Conservation (phyloP, 2,113 vertebrate genomes). For the Cheirogaleus medius region DNA sequence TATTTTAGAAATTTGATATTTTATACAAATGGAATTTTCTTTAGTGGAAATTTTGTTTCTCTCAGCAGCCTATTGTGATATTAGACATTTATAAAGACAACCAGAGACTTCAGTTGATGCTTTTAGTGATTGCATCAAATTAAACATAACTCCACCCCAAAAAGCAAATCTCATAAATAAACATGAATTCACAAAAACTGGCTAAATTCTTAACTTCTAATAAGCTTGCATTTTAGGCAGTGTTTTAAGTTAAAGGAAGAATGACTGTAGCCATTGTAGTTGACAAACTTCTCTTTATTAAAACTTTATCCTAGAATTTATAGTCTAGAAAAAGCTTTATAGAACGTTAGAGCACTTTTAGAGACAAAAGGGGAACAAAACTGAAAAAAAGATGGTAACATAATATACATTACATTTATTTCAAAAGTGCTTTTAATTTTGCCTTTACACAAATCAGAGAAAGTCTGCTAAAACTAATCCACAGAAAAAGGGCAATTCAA, state of each 20-base stretch:
- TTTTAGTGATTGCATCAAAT: slow-evolving; percentile 50
- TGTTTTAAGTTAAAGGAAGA: slow-evolving; percentile 45
- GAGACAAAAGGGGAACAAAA: neutral
- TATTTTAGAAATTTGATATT: slow-evolving; percentile 4
- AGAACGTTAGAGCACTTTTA: neutral
- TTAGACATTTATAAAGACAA: slow-evolving; percentile 46
- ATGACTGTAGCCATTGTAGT: neutral
- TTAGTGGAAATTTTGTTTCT: slow-evolving; percentile 26
- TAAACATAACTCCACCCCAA: slow-evolving; percentile 1
- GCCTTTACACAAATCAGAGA: slow-evolving; percentile 59
- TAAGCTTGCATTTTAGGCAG: neutral
- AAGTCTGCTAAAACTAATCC: slow-evolving; percentile 58
- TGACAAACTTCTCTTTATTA: slow-evolving; percentile 35
- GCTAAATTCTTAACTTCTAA: slow-evolving; percentile 27
- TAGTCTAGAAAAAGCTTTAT: slow-evolving; percentile 20
- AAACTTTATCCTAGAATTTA: slow-evolving; percentile 50
- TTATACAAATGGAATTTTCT: neutral
- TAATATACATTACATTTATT: slow-evolving; percentile 22
- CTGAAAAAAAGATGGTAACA: neutral
- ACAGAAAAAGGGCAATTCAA: slow-evolving; percentile 47
- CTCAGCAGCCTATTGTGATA: neutral
- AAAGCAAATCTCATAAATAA: slow-evolving; percentile 57
- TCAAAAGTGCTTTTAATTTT: slow-evolving; percentile 60
- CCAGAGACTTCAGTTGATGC: neutral
- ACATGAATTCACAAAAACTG: slow-evolving; percentile 40